These are phyloP conservation scores for Corvus cornix DNA, from an alignment of 2,113 vertebrate genomes.

Conservation along the genomic window DNA sequence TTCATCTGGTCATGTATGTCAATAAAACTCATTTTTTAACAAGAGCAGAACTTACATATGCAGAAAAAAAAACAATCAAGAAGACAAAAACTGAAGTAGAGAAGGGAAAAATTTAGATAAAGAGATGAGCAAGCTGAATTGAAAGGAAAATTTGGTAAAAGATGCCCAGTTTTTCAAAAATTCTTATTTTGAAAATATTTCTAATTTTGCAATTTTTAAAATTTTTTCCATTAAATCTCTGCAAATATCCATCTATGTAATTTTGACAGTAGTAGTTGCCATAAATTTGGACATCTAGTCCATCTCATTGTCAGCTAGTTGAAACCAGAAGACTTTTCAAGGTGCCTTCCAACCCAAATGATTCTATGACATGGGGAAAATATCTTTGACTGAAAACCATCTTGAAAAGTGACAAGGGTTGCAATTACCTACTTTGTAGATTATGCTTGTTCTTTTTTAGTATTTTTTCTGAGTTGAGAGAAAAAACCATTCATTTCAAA, in stretches of 20 bases:
- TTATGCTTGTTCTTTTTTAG: background rate
- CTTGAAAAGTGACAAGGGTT: background rate
- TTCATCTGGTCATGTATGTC: background rate
- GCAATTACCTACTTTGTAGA: background rate
- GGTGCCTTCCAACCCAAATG: background rate
- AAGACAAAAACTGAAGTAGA: background rate
- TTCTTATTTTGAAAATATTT: background rate
- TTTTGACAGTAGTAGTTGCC: background rate
- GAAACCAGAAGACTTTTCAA: background rate
- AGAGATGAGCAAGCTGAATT: background rate
- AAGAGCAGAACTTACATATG: background rate
- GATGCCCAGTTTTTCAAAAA: background rate
- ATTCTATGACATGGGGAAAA: background rate
- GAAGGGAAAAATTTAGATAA: background rate
- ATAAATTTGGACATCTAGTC: background rate
- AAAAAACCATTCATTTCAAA: background rate
- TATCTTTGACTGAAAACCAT: background rate
- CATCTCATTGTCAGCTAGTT: background rate
- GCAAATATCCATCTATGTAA: background rate
- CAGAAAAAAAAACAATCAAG: background rate
- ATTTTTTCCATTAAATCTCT: background rate
- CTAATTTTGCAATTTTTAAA: too few species aligned
- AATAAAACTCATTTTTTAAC: background rate
- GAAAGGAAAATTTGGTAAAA: background rate
- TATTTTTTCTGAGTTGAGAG: background rate